phyloP scores from a whole-genome alignment of 2,797 vertebrate genomes.

The Tamandua tetradactyla region DNA sequence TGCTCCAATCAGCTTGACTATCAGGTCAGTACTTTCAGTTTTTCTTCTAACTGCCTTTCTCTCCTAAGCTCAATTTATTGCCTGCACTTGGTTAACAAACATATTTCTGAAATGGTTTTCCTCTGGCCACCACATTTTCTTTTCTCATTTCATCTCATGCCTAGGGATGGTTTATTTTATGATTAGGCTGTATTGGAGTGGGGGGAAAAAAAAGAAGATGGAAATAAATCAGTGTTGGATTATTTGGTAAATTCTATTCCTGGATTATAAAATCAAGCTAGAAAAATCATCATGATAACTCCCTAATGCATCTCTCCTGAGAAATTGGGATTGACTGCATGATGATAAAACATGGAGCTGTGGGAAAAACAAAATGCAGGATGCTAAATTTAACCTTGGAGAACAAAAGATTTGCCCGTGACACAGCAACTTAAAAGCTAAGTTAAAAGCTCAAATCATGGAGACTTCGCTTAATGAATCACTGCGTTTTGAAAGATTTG shows the following conservation, averaged over 20 bases:
- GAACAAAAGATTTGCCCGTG: constrained; percentile 45
- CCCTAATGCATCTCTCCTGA: background rate
- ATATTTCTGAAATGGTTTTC: constrained; percentile 77
- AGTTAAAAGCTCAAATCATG: constrained; percentile 60
- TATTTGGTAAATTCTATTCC: constrained; percentile 47
- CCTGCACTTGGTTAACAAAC: constrained; percentile 69
- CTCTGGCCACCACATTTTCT: constrained; percentile 64
- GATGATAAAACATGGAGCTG: background rate
- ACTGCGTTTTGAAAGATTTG: constrained; percentile 69
- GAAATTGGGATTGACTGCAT: background rate
- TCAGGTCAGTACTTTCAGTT: constrained; percentile 92
- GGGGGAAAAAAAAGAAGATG: constrained; percentile 37
- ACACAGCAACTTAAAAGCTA: constrained; percentile 50
- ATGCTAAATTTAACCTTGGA: constrained; percentile 45
- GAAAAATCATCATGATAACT: background rate
- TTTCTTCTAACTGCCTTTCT: constrained; percentile 75
- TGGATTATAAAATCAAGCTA: constrained; percentile 54
- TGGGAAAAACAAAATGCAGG: constrained; percentile 24
- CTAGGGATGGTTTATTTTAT: constrained; percentile 53
- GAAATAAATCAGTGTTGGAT: constrained; percentile 25
- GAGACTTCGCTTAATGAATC: constrained; percentile 64
- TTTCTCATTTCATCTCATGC: constrained; percentile 56
- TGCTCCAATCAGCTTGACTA: constrained; percentile 93
- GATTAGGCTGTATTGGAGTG: background rate
- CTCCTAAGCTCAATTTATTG: constrained; percentile 75